phyloP scores from a whole-genome alignment of 2,113 vertebrate species.

The Oenanthe oenanthe region DNA sequence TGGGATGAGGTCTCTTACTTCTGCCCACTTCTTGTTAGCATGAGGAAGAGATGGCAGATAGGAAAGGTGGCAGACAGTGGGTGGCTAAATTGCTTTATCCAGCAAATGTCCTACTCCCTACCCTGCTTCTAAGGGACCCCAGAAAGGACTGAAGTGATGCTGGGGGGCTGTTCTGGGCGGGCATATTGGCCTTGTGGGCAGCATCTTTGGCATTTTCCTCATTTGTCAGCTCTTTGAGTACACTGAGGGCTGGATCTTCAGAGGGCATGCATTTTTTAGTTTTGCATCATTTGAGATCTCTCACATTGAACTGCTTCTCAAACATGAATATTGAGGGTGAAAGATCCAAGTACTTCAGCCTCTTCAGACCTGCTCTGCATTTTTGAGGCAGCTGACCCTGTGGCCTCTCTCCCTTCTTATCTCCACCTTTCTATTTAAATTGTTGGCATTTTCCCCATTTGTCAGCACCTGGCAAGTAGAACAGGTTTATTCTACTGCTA shows the following conservation, averaged over 20 bases:
- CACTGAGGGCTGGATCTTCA: neutral
- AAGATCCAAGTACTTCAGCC: neutral
- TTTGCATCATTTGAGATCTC: neutral
- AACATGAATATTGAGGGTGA: neutral
- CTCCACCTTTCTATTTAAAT: neutral
- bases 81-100: neutral
- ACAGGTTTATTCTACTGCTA: neutral
- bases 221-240: neutral
- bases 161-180: neutral
- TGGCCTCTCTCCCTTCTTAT: neutral
- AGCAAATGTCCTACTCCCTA: neutral
- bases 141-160: accelerated
- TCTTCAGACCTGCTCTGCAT: neutral
- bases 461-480: neutral
- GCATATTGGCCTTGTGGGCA: neutral
- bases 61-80: neutral
- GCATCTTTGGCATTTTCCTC: neutral
- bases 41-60: accelerated
- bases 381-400: neutral
- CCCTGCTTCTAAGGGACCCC: neutral
- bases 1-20: neutral
- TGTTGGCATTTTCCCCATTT: neutral
- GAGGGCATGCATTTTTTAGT: neutral
- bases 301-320: neutral
- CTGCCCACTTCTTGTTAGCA: neutral